phyloP scores from a whole-genome alignment of 2,113 vertebrate genomes.

The Misgurnus mizolepis region DNA sequence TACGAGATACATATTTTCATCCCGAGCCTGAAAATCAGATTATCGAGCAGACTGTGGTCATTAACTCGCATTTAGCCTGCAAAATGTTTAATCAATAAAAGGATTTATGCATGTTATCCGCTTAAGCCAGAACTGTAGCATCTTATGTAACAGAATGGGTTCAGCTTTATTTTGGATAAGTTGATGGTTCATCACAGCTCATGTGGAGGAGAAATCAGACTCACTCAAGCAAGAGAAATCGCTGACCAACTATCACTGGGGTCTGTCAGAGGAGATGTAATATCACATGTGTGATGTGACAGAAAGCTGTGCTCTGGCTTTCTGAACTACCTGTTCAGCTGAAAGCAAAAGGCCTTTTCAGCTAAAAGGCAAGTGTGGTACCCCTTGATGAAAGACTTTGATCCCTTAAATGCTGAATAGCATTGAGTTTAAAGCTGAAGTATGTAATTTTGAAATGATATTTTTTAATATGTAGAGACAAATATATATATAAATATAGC shows the following conservation, averaged over 20 bases:
- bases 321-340: slow-evolving; percentile 10
- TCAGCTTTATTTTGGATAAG: slow-evolving; percentile 17
- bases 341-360: background rate
- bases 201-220: slow-evolving; percentile 14
- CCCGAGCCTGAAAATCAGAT: background rate
- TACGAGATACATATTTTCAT: background rate
- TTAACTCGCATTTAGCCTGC: background rate
- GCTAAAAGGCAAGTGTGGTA: background rate
- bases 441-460: too few species aligned
- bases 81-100: slow-evolving; percentile 31
- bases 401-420: too few species aligned
- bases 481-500: too few species aligned
- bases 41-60: background rate
- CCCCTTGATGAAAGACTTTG: background rate
- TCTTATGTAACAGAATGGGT: slow-evolving; percentile 29
- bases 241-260: slow-evolving; percentile 31
- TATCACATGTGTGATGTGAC: slow-evolving; percentile 19
- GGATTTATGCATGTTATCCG: slow-evolving; percentile 36
- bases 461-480: too few species aligned
- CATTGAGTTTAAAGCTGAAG: too few species aligned
- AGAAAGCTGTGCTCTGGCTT: slow-evolving; percentile 36
- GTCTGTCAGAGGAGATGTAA: background rate
- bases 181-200: slow-evolving; percentile 30
- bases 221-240: slow-evolving; percentile 28
- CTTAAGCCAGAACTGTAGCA: slow-evolving; percentile 24